phyloP scores from a whole-genome alignment of 2,888 invertebrate species.

The Drosophila trichaetosa region DNA sequence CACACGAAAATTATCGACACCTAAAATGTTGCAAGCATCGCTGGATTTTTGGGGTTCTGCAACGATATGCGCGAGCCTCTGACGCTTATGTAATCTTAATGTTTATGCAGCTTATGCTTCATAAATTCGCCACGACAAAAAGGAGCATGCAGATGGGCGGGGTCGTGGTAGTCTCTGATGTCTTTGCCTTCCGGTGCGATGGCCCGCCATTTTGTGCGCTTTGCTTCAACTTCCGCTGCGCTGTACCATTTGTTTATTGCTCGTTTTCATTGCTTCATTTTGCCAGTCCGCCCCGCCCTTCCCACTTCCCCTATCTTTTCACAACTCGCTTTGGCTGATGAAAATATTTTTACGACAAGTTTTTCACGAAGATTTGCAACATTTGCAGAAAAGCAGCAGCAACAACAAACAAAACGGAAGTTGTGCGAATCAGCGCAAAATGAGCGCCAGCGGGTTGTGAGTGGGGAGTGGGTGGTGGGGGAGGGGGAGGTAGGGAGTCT shows the following conservation, averaged over 20 bases:
- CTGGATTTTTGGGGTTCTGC: conserved; percentile 48
- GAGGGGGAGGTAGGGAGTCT: neutral
- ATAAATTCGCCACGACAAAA: conserved; percentile 64
- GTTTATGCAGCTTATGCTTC: conserved; percentile 81
- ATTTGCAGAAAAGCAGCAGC: conserved; percentile 69
- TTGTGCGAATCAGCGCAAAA: conserved; percentile 69
- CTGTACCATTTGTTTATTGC: conserved; percentile 78
- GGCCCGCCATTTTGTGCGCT: conserved; percentile 70
- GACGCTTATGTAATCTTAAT: conserved; percentile 79
- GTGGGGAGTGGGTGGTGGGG: neutral
- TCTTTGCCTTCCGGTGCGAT: conserved; percentile 72
- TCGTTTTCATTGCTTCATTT: conserved; percentile 76
- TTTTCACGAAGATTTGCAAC: conserved; percentile 79
- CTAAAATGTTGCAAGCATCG: conserved; percentile 78
- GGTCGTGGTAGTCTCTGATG: conserved; percentile 30
- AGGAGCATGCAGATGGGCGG: neutral
- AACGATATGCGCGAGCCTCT: conserved; percentile 55
- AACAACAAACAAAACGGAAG: conserved; percentile 48
- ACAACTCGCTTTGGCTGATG: conserved; percentile 55
- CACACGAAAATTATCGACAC: conserved; percentile 72
- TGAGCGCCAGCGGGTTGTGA: conserved; percentile 24
- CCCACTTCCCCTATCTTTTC: neutral
- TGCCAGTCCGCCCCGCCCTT: neutral
- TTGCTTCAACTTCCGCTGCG: conserved; percentile 70
- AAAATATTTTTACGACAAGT: conserved; percentile 81